These are phyloP conservation scores for Styela plicata DNA, from an alignment of 23 tunicate genomes.

Conservation along the genomic window DNA sequence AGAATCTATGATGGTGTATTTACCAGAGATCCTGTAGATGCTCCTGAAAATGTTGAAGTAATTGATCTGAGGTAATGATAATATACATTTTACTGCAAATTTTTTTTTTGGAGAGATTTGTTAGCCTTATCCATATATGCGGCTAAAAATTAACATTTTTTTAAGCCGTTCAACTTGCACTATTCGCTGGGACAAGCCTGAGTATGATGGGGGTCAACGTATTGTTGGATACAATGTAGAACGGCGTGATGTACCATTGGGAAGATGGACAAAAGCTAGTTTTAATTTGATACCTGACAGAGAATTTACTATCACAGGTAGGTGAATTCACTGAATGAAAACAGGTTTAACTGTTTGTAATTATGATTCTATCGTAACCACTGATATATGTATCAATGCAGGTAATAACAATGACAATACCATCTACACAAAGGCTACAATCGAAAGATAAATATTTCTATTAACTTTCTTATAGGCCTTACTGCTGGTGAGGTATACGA, in stretches of 20 bases:
- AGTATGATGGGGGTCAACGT: conserved; percentile 86
- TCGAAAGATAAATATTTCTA: too few species aligned
- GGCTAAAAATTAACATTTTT: too few species aligned
- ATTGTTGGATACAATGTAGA: conserved; percentile 91
- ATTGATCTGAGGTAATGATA: conserved; percentile 54
- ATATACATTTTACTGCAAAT: background rate
- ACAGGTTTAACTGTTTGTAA: too few species aligned
- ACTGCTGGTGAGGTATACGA: conserved; percentile 73
- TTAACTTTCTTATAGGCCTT: conserved; percentile 27
- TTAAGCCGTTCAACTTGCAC: conserved; percentile 59
- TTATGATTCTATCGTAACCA: too few species aligned
- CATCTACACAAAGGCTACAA: too few species aligned
- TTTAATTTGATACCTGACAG: conserved; percentile 69
- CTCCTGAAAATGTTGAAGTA: conserved; percentile 71
- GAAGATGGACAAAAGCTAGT: conserved; percentile 79
- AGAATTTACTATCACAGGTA: conserved; percentile 55
- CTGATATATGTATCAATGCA: background rate
- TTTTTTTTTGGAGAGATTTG: background rate
- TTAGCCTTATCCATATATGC: too few species aligned
- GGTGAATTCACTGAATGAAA: too few species aligned
- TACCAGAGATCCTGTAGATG: conserved; percentile 90
- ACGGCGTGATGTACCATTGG: conserved; percentile 49
- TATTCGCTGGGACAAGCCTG: conserved; percentile 85
- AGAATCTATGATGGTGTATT: conserved; percentile 43
- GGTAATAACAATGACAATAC: background rate